Conservation (phyloP, 1,140 invertebrate genomes). For the Maconellicoccus hirsutus region DNA sequence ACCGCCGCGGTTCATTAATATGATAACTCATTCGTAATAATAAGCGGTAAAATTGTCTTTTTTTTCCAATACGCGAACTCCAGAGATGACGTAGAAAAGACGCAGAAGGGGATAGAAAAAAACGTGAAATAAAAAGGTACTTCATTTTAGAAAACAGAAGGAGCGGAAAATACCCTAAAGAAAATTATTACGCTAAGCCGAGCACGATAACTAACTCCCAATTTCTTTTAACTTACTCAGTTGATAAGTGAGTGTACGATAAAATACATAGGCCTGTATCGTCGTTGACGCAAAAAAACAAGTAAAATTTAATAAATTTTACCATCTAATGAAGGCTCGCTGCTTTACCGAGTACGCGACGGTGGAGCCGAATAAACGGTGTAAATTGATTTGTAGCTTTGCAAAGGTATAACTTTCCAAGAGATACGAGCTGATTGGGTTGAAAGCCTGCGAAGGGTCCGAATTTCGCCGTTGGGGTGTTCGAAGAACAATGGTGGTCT, state of each 20-base stretch:
- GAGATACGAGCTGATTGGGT: too few relatives aligned
- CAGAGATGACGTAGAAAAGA: neutral
- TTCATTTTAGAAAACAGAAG: conserved; percentile 1
- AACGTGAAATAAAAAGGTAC: neutral
- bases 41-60: neutral
- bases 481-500: too few relatives aligned
- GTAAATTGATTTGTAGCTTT: too few relatives aligned
- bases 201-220: conserved; percentile 13
- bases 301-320: neutral
- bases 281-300: neutral
- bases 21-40: conserved; percentile 9
- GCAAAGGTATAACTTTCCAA: too few relatives aligned
- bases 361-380: too few relatives aligned
- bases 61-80: neutral
- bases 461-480: too few relatives aligned
- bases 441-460: too few relatives aligned
- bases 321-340: neutral
- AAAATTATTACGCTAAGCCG: conserved; percentile 19
- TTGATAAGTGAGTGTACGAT: conserved; percentile 1
- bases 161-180: conserved; percentile 13
- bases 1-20: neutral
- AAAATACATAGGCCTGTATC: neutral
- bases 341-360: too few relatives aligned
- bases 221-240: conserved; percentile 12
- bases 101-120: neutral